phyloP scores from a whole-genome alignment of 53 echinoderm and acorn worm species.

The Apostichopus leukothele region DNA sequence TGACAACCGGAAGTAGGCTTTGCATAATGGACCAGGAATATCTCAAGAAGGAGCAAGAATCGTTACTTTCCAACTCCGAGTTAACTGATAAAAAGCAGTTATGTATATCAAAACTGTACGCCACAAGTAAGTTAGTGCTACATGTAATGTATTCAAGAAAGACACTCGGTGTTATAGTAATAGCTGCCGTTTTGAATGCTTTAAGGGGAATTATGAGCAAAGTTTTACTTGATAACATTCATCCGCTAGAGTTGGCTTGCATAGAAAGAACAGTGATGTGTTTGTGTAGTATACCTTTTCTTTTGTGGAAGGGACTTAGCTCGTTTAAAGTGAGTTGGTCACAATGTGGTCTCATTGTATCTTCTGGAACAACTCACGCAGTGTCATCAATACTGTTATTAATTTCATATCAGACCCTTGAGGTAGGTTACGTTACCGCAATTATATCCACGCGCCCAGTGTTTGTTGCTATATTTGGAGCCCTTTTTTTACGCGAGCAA shows the following conservation, averaged over 20 bases:
- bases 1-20: no score
- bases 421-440: background rate
- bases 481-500: background rate
- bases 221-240: background rate
- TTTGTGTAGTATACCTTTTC: background rate
- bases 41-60: no score
- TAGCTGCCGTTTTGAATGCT: background rate
- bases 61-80: no score
- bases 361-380: background rate
- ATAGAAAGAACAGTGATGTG: constrained; percentile 2
- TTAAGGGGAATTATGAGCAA: background rate
- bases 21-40: no score
- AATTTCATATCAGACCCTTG: background rate
- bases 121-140: background rate
- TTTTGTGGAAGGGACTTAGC: background rate
- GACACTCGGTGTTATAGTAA: background rate
- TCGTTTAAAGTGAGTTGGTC: background rate
- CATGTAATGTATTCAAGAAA: background rate
- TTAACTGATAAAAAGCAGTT: no score
- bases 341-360: background rate
- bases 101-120: background rate
- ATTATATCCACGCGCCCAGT: background rate
- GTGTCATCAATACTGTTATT: background rate
- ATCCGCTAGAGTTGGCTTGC: background rate
- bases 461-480: background rate